These are phyloP conservation scores for Arenaria interpres DNA, from an alignment of 2,113 vertebrate species.

Conservation along the genomic window DNA sequence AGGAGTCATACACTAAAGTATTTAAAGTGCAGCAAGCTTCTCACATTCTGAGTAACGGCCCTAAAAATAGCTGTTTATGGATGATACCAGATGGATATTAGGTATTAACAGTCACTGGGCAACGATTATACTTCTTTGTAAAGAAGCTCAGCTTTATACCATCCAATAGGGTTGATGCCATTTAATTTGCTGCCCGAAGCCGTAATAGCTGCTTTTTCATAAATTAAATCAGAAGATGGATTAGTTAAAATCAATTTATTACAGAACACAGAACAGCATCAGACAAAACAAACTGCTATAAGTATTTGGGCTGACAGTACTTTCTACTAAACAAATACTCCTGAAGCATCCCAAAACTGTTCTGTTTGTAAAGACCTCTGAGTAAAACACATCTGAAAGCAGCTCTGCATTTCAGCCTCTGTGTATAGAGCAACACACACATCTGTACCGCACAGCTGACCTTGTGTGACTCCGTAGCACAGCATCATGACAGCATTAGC, in stretches of 20 bases:
- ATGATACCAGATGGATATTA: conserved; percentile 64
- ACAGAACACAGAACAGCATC: background rate
- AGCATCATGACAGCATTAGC: background rate
- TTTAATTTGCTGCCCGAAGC: conserved; percentile 50
- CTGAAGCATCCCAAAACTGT: background rate
- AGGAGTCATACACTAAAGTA: background rate
- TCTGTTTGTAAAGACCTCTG: conserved; percentile 8
- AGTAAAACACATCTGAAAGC: conserved; percentile 13
- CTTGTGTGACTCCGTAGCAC: background rate
- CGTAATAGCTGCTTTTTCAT: conserved; percentile 60
- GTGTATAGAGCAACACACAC: background rate
- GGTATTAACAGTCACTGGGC: conserved; percentile 30
- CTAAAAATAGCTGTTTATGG: conserved; percentile 30
- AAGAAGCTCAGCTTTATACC: conserved; percentile 54
- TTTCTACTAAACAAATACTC: background rate
- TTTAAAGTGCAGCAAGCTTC: background rate
- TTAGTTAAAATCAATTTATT: conserved; percentile 50
- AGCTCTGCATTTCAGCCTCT: background rate
- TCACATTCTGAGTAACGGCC: background rate
- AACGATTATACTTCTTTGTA: conserved; percentile 54
- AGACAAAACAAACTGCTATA: background rate
- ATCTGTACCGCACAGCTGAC: background rate
- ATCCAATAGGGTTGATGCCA: conserved; percentile 3
- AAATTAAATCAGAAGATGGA: conserved; percentile 57
- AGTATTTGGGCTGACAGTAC: background rate